Conservation (phyloP, 1,140 invertebrate genomes). For the Adelges cooleyi region DNA sequence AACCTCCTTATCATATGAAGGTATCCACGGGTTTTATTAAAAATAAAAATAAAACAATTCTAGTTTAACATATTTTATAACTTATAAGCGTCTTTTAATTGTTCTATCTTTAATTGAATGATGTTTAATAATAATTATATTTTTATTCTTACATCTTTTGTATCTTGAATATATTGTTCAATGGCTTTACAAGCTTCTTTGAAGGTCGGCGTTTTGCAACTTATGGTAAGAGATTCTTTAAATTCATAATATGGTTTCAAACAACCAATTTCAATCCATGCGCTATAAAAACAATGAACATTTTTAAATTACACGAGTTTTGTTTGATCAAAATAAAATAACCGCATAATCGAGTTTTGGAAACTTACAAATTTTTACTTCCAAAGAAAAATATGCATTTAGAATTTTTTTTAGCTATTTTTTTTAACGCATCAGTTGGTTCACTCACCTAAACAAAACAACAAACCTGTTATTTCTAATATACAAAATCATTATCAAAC, state of each 20-base stretch:
- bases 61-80: too few species aligned
- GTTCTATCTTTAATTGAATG: too few species aligned
- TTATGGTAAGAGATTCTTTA: conserved; percentile 66
- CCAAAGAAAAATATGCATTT: conserved; percentile 92
- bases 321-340: too few species aligned
- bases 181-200: conserved; percentile 77
- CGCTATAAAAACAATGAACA: conserved; percentile 56
- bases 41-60: background rate
- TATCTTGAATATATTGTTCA: conserved; percentile 67
- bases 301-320: background rate
- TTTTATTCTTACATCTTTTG: conserved; percentile 35
- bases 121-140: too few species aligned
- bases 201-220: conserved; percentile 65
- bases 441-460: background rate
- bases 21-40: background rate
- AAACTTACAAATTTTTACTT: conserved; percentile 82
- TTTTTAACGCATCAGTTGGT: conserved; percentile 50
- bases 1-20: too few species aligned
- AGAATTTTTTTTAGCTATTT: conserved; percentile 48
- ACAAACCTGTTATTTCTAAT: background rate
- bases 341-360: background rate
- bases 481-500: too few species aligned
- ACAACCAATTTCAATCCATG: conserved; percentile 77
- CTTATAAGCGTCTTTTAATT: too few species aligned
- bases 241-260: conserved; percentile 72